Evolutionary conservation across 2,797 vertebrate genomes (phyloP).

Genomic region (Pseudotriccus pelzelni): DNA sequence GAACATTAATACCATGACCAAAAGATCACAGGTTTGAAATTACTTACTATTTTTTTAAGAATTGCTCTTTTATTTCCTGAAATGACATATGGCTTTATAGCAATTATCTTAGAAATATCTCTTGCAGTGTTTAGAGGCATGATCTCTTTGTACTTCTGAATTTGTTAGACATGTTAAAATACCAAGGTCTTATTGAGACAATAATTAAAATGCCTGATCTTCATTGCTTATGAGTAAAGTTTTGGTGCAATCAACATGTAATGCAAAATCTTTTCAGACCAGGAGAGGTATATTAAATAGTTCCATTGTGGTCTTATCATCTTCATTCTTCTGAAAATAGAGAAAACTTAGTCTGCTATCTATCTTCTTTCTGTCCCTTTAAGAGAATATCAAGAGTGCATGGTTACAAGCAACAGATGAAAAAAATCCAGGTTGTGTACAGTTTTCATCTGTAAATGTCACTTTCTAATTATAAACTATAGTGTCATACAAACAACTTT

Average conservation of each 20-base stretch:
- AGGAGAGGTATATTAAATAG: neutral
- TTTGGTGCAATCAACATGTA: neutral
- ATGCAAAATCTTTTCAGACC: neutral
- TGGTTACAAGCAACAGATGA: neutral
- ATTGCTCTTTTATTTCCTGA: neutral
- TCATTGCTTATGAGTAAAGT: accelerated
- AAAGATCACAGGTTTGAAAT: neutral
- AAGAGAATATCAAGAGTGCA: neutral
- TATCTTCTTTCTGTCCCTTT: neutral
- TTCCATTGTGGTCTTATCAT: neutral
- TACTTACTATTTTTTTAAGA: neutral
- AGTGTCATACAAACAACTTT: neutral
- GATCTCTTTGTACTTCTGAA: neutral
- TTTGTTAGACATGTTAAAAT: neutral
- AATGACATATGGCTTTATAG: neutral
- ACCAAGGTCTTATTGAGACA: neutral
- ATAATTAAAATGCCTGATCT: neutral
- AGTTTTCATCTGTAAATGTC: neutral
- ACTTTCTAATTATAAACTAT: neutral
- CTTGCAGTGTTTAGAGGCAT: neutral
- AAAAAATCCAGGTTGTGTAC: neutral
- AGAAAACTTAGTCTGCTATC: neutral
- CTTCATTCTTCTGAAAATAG: neutral
- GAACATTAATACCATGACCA: neutral
- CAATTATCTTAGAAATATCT: neutral